phyloP scores from a whole-genome alignment of 2,888 invertebrate genomes.

The Apamea epomidion region DNA sequence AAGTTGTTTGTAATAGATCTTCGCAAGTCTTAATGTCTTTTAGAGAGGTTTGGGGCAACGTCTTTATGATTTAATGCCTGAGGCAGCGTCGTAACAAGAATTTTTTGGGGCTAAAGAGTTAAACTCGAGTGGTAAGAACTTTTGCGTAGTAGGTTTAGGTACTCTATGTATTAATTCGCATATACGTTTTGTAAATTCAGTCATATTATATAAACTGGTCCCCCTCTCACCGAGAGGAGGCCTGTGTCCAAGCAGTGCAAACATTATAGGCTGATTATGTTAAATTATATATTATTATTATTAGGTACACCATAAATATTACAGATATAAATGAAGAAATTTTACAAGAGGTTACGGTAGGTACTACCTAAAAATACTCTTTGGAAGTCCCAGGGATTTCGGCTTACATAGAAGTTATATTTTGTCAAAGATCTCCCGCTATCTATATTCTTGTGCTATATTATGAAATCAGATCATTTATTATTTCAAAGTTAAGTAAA shows the following conservation, averaged over 20 bases:
- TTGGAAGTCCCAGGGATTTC: neutral
- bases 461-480: neutral
- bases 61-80: slow-evolving; percentile 15
- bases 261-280: too few relatives aligned
- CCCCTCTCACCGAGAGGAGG: too few relatives aligned
- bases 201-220: neutral
- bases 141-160: neutral
- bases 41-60: slow-evolving; percentile 7
- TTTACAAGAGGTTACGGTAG: neutral
- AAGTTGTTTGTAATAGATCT: slow-evolving; percentile 37
- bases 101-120: neutral
- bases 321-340: neutral
- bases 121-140: neutral
- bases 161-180: too few relatives aligned
- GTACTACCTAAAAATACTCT: neutral
- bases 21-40: slow-evolving; percentile 32
- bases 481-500: slow-evolving; percentile 12
- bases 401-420: neutral
- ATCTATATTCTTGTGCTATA: neutral
- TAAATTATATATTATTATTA: neutral
- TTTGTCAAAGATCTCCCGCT: too few relatives aligned
- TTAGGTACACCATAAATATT: neutral
- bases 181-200: neutral
- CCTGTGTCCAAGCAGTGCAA: too few relatives aligned
- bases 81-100: neutral